Evolutionary conservation across 2,888 invertebrate genomes (phyloP).

Genomic region (Cheilosia impressa): DNA sequence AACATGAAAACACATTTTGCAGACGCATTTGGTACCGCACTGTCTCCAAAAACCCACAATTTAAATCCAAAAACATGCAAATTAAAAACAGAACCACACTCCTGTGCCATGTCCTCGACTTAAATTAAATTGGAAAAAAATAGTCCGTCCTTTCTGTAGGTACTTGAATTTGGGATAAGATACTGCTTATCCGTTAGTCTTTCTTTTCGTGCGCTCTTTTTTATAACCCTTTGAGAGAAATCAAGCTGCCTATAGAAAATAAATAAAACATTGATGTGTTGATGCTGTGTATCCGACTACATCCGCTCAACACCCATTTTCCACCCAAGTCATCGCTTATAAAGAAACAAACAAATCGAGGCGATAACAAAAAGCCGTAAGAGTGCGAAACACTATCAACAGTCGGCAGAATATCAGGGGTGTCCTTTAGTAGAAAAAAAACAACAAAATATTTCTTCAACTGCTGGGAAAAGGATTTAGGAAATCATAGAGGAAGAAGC

Average conservation of each 20-base stretch:
- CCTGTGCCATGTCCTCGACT: too few species aligned
- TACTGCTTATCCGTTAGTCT: neutral
- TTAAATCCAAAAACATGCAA: too few species aligned
- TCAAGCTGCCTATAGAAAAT: neutral
- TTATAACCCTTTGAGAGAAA: neutral
- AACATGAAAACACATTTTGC: too few species aligned
- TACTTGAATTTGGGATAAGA: neutral
- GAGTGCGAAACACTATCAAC: conserved; percentile 10
- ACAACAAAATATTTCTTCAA: conserved; percentile 2
- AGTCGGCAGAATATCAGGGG: conserved; percentile 4
- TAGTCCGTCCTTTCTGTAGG: neutral
- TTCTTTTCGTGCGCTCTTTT: neutral
- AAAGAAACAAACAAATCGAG: conserved; percentile 31
- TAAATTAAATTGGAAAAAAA: neutral
- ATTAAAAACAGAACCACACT: too few species aligned
- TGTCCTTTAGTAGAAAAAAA: neutral
- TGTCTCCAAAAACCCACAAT: too few species aligned
- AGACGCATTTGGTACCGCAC: too few species aligned
- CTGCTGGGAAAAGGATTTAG: conserved; percentile 38
- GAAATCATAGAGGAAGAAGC: conserved; percentile 58
- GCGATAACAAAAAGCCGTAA: conserved; percentile 13
- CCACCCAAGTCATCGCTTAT: neutral
- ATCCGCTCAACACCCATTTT: neutral
- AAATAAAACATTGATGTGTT: conserved; percentile 26
- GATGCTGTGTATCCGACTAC: conserved; percentile 2